Conservation (phyloP, 2,888 invertebrate genomes). For the Diaphora mendica region DNA sequence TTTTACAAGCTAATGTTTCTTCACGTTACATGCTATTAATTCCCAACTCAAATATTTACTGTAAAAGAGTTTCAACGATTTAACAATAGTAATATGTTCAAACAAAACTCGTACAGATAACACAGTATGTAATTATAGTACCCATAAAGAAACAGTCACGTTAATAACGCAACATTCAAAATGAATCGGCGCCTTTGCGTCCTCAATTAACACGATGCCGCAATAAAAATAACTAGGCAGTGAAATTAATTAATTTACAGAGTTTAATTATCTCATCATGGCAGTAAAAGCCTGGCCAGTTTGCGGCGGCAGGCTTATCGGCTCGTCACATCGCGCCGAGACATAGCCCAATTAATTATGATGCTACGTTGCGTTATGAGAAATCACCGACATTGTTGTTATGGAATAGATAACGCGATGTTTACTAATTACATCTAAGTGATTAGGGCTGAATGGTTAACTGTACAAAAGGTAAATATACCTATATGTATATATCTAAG, state of each 20-base stretch:
- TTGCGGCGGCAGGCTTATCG: constrained; percentile 75
- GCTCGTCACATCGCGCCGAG: constrained; percentile 75
- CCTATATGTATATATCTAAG: neutral
- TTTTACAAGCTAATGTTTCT: neutral
- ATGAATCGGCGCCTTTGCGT: constrained; percentile 71
- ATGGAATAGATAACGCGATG: constrained; percentile 50
- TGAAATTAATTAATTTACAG: constrained; percentile 82
- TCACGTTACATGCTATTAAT: neutral
- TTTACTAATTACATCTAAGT: constrained; percentile 52
- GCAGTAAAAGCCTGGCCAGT: constrained; percentile 73
- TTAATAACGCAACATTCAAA: constrained; percentile 48
- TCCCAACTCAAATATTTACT: neutral
- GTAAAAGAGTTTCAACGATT: constrained; percentile 18
- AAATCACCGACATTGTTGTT: constrained; percentile 71
- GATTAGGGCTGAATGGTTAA: constrained; percentile 26
- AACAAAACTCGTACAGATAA: constrained; percentile 36
- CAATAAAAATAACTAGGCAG: constrained; percentile 76
- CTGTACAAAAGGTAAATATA: neutral
- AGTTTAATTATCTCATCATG: constrained; percentile 83
- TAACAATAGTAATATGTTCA: constrained; percentile 21
- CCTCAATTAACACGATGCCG: constrained; percentile 70
- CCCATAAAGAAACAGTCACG: constrained; percentile 43
- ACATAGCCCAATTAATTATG: constrained; percentile 66
- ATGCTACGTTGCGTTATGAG: constrained; percentile 67
- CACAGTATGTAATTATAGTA: constrained; percentile 40